These are phyloP conservation scores for Archivesica marissinica DNA, from an alignment of 1,140 invertebrate species.

Conservation along the genomic window DNA sequence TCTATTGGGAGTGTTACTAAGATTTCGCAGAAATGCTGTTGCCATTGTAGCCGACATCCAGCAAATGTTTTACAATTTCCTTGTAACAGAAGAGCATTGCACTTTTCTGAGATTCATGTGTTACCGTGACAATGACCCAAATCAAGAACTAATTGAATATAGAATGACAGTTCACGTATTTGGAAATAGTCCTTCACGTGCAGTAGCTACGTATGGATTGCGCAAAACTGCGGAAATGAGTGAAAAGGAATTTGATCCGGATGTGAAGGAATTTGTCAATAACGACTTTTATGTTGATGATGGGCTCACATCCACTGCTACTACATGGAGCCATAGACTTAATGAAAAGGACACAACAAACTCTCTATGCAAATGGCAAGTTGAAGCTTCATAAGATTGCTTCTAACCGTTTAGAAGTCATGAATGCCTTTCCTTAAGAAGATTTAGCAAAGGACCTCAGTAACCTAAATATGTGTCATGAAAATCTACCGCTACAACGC, in stretches of 20 bases:
- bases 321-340: neutral
- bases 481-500: conserved; percentile 37
- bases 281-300: neutral
- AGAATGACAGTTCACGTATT: neutral
- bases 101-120: neutral
- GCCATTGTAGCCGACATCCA: neutral
- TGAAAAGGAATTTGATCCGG: neutral
- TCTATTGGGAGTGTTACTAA: neutral
- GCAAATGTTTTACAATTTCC: neutral
- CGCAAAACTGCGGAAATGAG: neutral
- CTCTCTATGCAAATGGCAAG: neutral
- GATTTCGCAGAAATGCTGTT: neutral
- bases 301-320: neutral
- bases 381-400: conserved; percentile 60
- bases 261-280: neutral
- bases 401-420: conserved; percentile 49
- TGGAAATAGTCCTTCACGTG: neutral
- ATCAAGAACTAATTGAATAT: neutral
- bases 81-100: neutral
- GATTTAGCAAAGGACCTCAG: conserved; percentile 57
- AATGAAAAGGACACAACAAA: neutral
- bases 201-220: neutral
- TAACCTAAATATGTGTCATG: conserved; percentile 20
- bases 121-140: neutral
- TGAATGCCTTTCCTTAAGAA: conserved; percentile 32